Conservation (phyloP, 2,113 vertebrate species). For the Axis porcinus region DNA sequence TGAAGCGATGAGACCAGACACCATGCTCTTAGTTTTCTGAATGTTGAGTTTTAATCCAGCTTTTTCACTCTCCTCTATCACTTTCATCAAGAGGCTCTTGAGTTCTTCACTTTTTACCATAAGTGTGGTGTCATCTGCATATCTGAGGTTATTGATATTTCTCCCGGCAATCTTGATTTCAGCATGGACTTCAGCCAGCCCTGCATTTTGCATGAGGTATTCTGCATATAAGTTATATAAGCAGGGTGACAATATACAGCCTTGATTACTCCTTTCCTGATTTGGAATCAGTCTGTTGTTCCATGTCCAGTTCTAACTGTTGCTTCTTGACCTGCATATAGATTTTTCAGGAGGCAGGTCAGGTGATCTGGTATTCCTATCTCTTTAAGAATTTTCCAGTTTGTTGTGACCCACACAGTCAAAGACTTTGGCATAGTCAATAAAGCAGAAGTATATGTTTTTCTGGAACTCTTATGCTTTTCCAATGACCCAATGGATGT, state of each 20-base stretch:
- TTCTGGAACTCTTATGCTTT: neutral
- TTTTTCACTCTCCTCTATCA: neutral
- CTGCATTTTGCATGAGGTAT: neutral
- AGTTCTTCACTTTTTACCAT: neutral
- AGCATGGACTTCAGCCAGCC: neutral
- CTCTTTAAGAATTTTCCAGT: neutral
- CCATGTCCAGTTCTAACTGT: neutral
- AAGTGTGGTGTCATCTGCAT: neutral
- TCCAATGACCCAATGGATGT: accelerated
- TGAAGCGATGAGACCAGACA: neutral
- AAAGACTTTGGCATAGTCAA: neutral
- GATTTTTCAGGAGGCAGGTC: neutral
- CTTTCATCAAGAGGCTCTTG: neutral
- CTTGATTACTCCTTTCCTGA: neutral
- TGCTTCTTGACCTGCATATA: neutral
- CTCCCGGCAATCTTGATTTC: neutral
- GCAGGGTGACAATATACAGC: neutral
- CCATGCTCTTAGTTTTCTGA: neutral
- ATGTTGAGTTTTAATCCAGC: neutral
- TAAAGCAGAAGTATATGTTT: neutral
- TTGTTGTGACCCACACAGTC: neutral
- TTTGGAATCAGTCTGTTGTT: neutral
- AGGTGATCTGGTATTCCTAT: neutral
- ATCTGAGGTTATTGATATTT: neutral
- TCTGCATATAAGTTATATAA: neutral